Base-by-base conservation (phyloP, 2,888 invertebrate genomes). In the Brachyopa scutellaris region DNA sequence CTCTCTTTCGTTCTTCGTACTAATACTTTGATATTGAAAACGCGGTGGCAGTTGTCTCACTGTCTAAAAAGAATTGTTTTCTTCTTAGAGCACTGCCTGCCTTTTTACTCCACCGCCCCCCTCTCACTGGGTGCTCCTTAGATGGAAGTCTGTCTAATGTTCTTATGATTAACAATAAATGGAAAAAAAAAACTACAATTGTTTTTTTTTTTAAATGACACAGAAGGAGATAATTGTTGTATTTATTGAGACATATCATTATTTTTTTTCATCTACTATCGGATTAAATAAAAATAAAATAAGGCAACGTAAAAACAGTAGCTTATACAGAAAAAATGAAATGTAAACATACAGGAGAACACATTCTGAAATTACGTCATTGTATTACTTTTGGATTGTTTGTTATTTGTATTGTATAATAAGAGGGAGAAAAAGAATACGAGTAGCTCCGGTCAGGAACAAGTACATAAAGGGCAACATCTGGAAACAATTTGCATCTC, bases 331-430 rank as follows among this genome's bases (percentile, higher is more conserved):
- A 67, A 15, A 53, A 57, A 51, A 72, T 17, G 15, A 17, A 61
- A 73, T 55, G 73, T 79, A 79, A 79, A 79, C 73, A 73, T 4
- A 45, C 33, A 66, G 38, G 21, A 38, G 21, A 26, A 36, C 61
- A 17, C 66, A 59, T 38, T 53, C n/a, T 45, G 31, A 53, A 47
- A 79, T 79, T 73, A 73, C 79, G 79, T 79, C 79, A 79, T 67
- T 19, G 38, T 66, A 11, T 45, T 51, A 38, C 47, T 64, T 51
- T 57, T 26, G 17, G 19, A 45, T 31, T 62, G 11, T 47, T 59
- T 70, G 49, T 61, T 70, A 21, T 59, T 70, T 70, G 69, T 26
- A 38, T 70, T 70, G 62, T 23, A 47, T 47, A 62, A 62, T 36
- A 47, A 31, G 15, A 33, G 13, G 15, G 11, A 8, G 6, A 8